Evolutionary conservation across 2,888 invertebrate genomes (phyloP), one percentile per base, ranked within the genome.

Genomic region (Tetrapedia diversipes): DNA sequence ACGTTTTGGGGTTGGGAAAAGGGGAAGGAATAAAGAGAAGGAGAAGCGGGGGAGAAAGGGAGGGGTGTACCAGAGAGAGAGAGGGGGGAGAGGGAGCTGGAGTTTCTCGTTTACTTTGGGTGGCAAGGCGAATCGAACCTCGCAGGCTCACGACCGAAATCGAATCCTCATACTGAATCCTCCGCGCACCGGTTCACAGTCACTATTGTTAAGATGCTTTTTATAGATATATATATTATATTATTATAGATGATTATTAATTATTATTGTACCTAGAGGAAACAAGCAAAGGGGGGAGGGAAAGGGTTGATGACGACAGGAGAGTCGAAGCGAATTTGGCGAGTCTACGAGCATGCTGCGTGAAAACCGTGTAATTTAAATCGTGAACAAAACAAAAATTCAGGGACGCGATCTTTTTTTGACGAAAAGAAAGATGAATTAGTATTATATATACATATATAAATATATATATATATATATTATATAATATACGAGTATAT

Each of bases 191-290:
- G 84, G 85, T 86, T 85, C 83, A 82, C 84, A 87, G 86, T 87
- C 87, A 87, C 85, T 87, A 85, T 82, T 83, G 81, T 86, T 86
- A 86, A 87, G 82, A 87, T 67, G 83, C 83, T 83, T 86, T 86
- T 83, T 83, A 82, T 83, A 83, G 70, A 78, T 76, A 76, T 78
- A 78, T 75, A 77, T 77, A 65, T 78, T 68, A 77, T 72, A 81
- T 74, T 78, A 74, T 78, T 81, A 83, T 78, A 79, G 79, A 82
- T 45, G 19, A 61, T 53, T 68, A 68, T 68, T 54, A 61, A 69
- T 67, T 67, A 65, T 53, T 64, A 81, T 71, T 80, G 75, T 79
- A 77, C 74, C 76, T 74, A 82, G 56, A 51, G 32, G 73, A 61
- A 41, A 24, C 1, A 27, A 4, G 16, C n/a, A 16, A 3, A 4